phyloP scores from a whole-genome alignment of 2,888 invertebrate species.

The Eristalinus aeneus region DNA sequence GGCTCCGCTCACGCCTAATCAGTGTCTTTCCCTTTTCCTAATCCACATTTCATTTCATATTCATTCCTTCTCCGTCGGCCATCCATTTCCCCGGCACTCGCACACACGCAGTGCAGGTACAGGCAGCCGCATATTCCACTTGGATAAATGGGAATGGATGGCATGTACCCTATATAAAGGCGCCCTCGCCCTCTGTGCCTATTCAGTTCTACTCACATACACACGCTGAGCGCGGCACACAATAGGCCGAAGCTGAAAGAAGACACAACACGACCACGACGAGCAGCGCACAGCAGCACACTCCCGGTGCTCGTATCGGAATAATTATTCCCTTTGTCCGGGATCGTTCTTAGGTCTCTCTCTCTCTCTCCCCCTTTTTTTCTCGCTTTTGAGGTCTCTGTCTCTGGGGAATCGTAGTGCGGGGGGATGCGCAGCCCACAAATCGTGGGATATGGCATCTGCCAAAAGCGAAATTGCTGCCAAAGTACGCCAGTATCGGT shows the following conservation, averaged over 20 bases:
- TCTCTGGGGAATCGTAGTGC: not conserved
- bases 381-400: not conserved
- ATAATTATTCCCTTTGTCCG: conserved; percentile 63
- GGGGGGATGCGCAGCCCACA: not conserved
- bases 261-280: conserved; percentile 29
- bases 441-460: conserved; percentile 42
- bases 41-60: conserved; percentile 42
- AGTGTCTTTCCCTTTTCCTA: conserved; percentile 21
- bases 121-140: not conserved
- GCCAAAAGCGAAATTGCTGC: conserved; percentile 36
- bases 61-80: conserved; percentile 1
- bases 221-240: not conserved
- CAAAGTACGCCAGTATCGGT: conserved; percentile 37
- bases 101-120: not conserved
- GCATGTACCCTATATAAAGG: conserved; percentile 21
- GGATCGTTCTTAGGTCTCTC: conserved; percentile 4
- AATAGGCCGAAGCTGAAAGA: conserved; percentile 25
- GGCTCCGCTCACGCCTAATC: conserved; percentile 50
- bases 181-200: conserved; percentile 33
- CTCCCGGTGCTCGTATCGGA: conserved; percentile 4
- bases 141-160: not conserved
- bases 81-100: not conserved
- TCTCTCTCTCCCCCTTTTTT: not conserved
- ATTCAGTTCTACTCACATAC: not conserved
- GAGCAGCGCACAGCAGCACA: not conserved